A percentile compares a stretch with the other conserved stretches of the same genome.
Evolutionary conservation across 2,113 vertebrate species (phyloP).

Genomic region (Irena cyanogastra): DNA sequence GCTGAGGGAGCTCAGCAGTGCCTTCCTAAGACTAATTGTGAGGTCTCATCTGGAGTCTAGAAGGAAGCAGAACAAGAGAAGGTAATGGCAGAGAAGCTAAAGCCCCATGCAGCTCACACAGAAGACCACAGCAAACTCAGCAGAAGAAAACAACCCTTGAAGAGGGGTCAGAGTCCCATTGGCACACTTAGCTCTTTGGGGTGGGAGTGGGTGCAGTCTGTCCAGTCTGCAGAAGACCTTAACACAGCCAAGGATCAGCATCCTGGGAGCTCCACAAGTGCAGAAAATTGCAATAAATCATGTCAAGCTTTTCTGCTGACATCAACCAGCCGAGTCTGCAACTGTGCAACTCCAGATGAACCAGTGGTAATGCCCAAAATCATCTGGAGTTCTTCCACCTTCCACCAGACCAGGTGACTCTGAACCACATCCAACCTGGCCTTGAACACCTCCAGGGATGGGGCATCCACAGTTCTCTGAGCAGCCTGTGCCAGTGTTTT

Average conservation of each 20-base stretch:
- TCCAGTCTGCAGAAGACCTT: background rate
- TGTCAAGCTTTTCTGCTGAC: background rate
- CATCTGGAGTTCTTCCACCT: background rate
- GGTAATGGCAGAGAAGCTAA: background rate
- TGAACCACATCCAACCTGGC: background rate
- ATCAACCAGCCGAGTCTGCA: background rate
- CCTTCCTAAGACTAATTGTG: background rate
- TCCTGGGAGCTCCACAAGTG: background rate
- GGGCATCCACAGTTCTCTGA: background rate
- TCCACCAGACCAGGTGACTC: background rate
- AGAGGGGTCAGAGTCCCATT: background rate
- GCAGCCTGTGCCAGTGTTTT: background rate
- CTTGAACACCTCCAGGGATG: background rate
- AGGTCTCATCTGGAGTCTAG: background rate
- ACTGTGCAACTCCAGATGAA: background rate
- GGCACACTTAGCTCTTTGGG: background rate
- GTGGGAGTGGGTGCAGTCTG: background rate
- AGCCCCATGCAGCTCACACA: background rate
- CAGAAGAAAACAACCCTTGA: background rate
- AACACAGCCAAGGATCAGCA: background rate
- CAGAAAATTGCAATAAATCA: background rate
- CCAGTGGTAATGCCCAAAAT: background rate
- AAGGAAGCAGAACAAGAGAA: background rate
- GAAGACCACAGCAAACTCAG: background rate
- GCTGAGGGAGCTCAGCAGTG: background rate